Percentiles rank a stretch among this genome's conserved stretches.
Conservation (phyloP, 2,113 vertebrate genomes). For the Phrynosoma blainvillii region DNA sequence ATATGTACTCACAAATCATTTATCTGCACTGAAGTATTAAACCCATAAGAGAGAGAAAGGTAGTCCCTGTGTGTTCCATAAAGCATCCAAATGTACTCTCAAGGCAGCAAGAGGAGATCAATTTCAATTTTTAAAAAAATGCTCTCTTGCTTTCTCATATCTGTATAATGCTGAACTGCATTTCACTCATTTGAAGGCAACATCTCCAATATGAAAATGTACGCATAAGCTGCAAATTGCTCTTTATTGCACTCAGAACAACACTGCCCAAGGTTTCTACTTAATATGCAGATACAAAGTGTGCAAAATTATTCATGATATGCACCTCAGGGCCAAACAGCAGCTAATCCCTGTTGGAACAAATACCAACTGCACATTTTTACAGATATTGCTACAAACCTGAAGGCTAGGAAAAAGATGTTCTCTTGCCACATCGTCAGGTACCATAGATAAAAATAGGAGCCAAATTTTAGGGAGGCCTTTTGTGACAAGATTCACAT, state of each 20-base stretch:
- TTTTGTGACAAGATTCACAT: background rate
- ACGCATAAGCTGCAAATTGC: background rate
- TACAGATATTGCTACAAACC: background rate
- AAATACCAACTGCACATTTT: background rate
- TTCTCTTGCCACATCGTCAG: background rate
- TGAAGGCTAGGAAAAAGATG: background rate
- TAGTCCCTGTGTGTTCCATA: background rate
- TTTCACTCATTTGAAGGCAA: background rate
- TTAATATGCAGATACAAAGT: background rate
- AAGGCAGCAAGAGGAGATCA: background rate
- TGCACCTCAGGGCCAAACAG: background rate
- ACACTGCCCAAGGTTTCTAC: background rate
- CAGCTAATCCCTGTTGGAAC: background rate
- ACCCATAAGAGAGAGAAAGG: background rate
- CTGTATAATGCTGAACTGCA: background rate
- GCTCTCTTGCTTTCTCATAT: background rate
- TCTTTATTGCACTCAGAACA: background rate
- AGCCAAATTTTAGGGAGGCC: background rate
- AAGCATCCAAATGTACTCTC: background rate
- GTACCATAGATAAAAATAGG: background rate
- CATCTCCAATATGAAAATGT: background rate
- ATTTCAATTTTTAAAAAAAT: background rate
- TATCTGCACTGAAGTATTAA: background rate
- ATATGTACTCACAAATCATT: background rate
- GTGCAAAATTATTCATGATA: background rate